phyloP scores from a whole-genome alignment of 2,888 invertebrate genomes.

The Drosophila paracracens region DNA sequence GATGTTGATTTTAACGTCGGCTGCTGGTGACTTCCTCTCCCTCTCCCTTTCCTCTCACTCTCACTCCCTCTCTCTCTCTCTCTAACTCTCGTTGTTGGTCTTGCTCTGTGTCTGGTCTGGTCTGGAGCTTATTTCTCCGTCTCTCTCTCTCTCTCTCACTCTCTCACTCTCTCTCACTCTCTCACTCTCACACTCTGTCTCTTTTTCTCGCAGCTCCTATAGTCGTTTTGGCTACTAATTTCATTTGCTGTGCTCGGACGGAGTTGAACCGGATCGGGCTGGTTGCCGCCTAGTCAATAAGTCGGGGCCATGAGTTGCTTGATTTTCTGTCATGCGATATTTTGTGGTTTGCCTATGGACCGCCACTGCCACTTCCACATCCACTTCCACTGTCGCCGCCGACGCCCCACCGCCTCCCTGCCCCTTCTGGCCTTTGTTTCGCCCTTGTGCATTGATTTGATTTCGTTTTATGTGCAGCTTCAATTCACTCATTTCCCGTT shows the following conservation, averaged over 20 bases:
- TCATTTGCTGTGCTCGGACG: slow-evolving; percentile 63
- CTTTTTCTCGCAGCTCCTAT: neutral
- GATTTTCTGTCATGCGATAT: slow-evolving; percentile 77
- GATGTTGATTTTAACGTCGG: slow-evolving; percentile 18
- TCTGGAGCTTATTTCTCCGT: slow-evolving; percentile 2
- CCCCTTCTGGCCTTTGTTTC: slow-evolving; percentile 11
- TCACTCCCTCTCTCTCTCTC: neutral
- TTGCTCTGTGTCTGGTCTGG: slow-evolving; percentile 14
- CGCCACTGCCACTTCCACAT: neutral
- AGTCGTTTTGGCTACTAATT: slow-evolving; percentile 62
- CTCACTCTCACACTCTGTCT: neutral
- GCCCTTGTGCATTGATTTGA: slow-evolving; percentile 20
- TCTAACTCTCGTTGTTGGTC: slow-evolving; percentile 5
- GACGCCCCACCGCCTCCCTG: slow-evolving; percentile 8
- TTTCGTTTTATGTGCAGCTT: slow-evolving; percentile 20
- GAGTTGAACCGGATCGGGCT: slow-evolving; percentile 10
- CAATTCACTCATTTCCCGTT: slow-evolving; percentile 24
- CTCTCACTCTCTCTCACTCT: neutral
- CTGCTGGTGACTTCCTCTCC: slow-evolving; percentile 1
- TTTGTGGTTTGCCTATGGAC: slow-evolving; percentile 39
- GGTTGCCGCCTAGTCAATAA: slow-evolving; percentile 53
- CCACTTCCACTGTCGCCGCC: neutral
- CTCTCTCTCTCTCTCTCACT: neutral
- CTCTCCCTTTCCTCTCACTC: neutral
- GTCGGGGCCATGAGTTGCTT: slow-evolving; percentile 69